Evolutionary conservation across 2,888 invertebrate species (phyloP).

Genomic region (Sacculina carcini): DNA sequence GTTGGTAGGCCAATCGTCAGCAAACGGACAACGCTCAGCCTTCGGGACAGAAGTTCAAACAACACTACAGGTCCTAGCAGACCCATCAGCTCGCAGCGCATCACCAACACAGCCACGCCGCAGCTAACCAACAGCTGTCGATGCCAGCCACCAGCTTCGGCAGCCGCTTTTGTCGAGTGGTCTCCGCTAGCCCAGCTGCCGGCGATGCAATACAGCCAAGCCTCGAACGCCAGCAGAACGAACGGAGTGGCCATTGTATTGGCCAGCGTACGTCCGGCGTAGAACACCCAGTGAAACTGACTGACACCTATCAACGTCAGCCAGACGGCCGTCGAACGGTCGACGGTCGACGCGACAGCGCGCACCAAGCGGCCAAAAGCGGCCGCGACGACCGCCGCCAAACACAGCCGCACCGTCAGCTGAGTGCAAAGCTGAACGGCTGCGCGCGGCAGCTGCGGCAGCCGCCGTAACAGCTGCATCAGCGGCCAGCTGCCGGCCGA

Average conservation of each 20-base stretch:
- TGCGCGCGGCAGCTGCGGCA: background rate
- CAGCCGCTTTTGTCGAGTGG: too few species aligned
- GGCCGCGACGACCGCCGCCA: constrained; percentile 46
- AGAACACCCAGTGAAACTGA: constrained; percentile 96
- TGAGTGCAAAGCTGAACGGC: background rate
- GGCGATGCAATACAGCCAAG: background rate
- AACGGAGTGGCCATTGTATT: constrained; percentile 77
- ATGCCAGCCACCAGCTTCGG: too few species aligned
- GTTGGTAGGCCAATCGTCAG: constrained; percentile 42
- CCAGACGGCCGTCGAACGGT: constrained; percentile 50
- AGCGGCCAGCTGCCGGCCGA: constrained; percentile 45
- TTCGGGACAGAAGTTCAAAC: constrained; percentile 43
- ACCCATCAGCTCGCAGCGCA: constrained; percentile 64
- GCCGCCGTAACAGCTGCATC: background rate
- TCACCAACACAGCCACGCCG: constrained; percentile 63
- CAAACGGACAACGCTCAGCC: constrained; percentile 39
- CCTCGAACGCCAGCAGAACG: constrained; percentile 30
- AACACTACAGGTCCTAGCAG: constrained; percentile 61
- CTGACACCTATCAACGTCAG: constrained; percentile 54
- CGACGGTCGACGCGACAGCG: constrained; percentile 48
- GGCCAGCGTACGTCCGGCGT: constrained; percentile 74
- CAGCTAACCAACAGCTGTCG: constrained; percentile 21
- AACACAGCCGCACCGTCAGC: constrained; percentile 46
- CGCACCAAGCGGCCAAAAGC: constrained; percentile 45
- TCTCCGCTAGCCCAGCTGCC: too few species aligned